phyloP scores from a whole-genome alignment of 1,140 invertebrate genomes.

The Drosophila rhopaloa region DNA sequence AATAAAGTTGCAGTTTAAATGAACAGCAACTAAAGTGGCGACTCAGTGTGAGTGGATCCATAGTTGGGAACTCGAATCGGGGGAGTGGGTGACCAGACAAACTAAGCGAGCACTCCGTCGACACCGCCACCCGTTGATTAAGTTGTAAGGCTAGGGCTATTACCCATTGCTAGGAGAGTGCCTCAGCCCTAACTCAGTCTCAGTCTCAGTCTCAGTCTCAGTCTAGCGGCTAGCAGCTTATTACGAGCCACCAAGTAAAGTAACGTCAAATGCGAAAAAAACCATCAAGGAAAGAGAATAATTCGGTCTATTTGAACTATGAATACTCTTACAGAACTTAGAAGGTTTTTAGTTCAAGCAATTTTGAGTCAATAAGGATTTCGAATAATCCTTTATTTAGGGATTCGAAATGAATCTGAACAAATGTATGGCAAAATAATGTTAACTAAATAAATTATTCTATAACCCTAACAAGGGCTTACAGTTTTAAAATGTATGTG shows the following conservation, averaged over 20 bases:
- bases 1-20: constrained; percentile 78
- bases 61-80: constrained; percentile 9
- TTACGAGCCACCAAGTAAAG: constrained; percentile 72
- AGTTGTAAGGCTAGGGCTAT: constrained; percentile 61
- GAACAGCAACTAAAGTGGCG: constrained; percentile 52
- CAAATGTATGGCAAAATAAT: too few relatives aligned
- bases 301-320: neutral
- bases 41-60: constrained; percentile 12
- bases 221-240: constrained; percentile 76
- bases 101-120: constrained; percentile 59
- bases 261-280: constrained; percentile 57
- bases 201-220: constrained; percentile 12
- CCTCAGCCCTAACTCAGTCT: constrained; percentile 24
- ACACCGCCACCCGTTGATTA: constrained; percentile 58
- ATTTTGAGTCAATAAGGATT: too few relatives aligned
- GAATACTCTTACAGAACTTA: neutral
- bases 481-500: too few relatives aligned
- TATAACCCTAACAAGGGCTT: too few relatives aligned
- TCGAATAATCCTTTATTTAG: too few relatives aligned
- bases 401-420: too few relatives aligned
- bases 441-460: too few relatives aligned
- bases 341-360: too few relatives aligned
- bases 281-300: constrained; percentile 10
- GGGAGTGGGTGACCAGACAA: constrained; percentile 52
- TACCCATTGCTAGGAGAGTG: constrained; percentile 15